A percentile compares a stretch with the other conserved stretches of the same genome.
Conservation (phyloP, 1,140 invertebrate genomes). For the Scaptomyza montana region DNA sequence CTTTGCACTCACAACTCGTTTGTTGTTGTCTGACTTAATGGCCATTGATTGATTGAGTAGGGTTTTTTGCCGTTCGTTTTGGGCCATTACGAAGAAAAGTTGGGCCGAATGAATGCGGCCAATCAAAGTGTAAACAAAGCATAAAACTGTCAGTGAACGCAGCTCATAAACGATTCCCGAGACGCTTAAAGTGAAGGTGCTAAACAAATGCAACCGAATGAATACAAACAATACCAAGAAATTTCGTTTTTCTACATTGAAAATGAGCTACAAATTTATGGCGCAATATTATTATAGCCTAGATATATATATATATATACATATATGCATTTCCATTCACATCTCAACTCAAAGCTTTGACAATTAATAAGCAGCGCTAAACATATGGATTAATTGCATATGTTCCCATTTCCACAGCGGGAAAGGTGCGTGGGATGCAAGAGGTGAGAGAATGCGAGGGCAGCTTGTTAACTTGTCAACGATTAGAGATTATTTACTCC, state of each 20-base stretch:
- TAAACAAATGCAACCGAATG: constrained; percentile 57
- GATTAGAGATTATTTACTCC: neutral
- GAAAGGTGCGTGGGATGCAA: no score
- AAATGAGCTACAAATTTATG: constrained; percentile 56
- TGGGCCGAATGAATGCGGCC: constrained; percentile 18
- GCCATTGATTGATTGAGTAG: constrained; percentile 27
- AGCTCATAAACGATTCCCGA: constrained; percentile 58
- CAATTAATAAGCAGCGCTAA: constrained; percentile 79
- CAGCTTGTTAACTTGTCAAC: constrained; percentile 24
- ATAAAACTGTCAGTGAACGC: constrained; percentile 82
- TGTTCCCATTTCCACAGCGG: constrained; percentile 44
- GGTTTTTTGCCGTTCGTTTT: constrained; percentile 1
- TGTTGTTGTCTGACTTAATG: constrained; percentile 12
- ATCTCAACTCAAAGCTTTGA: constrained; percentile 55
- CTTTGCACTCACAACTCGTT: constrained; percentile 14
- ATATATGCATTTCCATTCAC: constrained; percentile 20
- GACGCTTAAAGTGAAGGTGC: constrained; percentile 67
- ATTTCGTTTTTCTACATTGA: neutral
- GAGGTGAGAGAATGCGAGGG: constrained; percentile 18
- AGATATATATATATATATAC: constrained; percentile 1
- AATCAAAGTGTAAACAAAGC: constrained; percentile 81
- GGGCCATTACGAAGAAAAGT: neutral
- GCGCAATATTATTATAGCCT: constrained; percentile 42
- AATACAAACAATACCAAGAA: constrained; percentile 13
- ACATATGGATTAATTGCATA: constrained; percentile 81